Base-by-base conservation (phyloP, 2,113 vertebrate genomes). In the Leptobrachium ailaonicum region DNA sequence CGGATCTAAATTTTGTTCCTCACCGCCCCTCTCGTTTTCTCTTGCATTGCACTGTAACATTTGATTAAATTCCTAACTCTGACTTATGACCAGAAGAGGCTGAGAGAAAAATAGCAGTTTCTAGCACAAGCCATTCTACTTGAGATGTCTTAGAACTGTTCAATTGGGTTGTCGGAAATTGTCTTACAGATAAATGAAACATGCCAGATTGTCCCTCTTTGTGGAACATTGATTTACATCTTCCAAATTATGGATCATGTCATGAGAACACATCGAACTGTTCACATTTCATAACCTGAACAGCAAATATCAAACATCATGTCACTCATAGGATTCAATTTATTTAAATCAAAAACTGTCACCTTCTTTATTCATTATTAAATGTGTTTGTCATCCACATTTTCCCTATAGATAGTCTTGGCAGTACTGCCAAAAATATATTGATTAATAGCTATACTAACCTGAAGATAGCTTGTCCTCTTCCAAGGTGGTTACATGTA, bases 1-100 rank as follows among this genome's bases (percentile, higher is more conserved):
- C 58, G 71, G 71, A 69, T 74, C 71, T 81, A 81, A 75, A 81
- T 81, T 80, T 81, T 60, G 71, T 81, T 75, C 47, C 66, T 69
- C 45, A 10, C 79, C 64, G 73, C 79, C 72, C 62, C 54, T 69
- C 66, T 74, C 71, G 68, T 75, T 81, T 75, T 81, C 79, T 58
- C 63, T 66, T 40, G 62, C 66, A 42, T 74, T 53, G 71, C 72
- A 75, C 71, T 64, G 64, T 75, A 81, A 75, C 79, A 81, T 81
- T 81, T 81, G 79, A 75, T 81, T 81, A 81, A 81, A 81, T 81
- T 75, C 62, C 79, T 69, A 62, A 62, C 20, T 68, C 64, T 81
- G 79, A 81, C 71, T 81, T 75, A 75, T 81, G 79, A 45, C 64
- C 73, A n/a, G 53, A 53, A 75, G 71, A 53, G 73, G 71, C 32